These are phyloP conservation scores for Drosophila insularis DNA, from an alignment of 1,140 invertebrate species.

Conservation along the genomic window DNA sequence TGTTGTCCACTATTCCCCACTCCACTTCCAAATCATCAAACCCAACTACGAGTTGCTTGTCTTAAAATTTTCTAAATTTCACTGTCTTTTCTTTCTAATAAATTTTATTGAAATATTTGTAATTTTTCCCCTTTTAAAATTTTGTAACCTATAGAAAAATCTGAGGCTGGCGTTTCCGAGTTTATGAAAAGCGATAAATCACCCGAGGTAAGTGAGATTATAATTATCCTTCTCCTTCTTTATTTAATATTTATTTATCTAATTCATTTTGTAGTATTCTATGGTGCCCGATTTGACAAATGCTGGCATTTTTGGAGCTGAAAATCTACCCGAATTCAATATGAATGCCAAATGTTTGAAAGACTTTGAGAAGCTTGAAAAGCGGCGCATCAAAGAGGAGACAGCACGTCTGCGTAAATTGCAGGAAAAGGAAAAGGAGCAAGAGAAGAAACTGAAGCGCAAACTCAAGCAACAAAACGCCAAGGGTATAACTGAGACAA, in stretches of 20 bases:
- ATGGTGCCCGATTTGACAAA: slow-evolving; percentile 84
- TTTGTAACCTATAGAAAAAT: slow-evolving; percentile 56
- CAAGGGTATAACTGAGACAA: slow-evolving; percentile 81
- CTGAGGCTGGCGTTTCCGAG: slow-evolving; percentile 58
- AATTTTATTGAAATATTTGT: neutral
- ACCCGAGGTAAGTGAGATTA: slow-evolving; percentile 84
- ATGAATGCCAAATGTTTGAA: slow-evolving; percentile 88
- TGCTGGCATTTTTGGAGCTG: slow-evolving; percentile 83
- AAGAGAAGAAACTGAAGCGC: slow-evolving; percentile 90
- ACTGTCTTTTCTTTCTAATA: neutral
- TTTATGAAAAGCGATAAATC: slow-evolving; percentile 84
- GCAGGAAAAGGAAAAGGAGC: slow-evolving; percentile 88
- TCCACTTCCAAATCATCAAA: neutral
- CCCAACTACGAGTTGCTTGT: slow-evolving; percentile 77
- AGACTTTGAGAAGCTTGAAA: slow-evolving; percentile 90
- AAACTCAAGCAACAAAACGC: slow-evolving; percentile 84
- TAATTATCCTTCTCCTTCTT: too few relatives aligned
- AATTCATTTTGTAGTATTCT: slow-evolving; percentile 83
- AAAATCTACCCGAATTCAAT: slow-evolving; percentile 86
- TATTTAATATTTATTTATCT: neutral
- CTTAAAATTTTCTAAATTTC: slow-evolving; percentile 42
- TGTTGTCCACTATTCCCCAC: slow-evolving; percentile 59
- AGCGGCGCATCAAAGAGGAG: slow-evolving; percentile 89
- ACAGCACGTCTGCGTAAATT: slow-evolving; percentile 85
- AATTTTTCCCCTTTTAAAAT: neutral